Percentiles rank a stretch among this genome's conserved stretches.
Evolutionary conservation across 35 echinoderm and acorn worm genomes (phyloP).

Genomic region (Ptychodera flava): DNA sequence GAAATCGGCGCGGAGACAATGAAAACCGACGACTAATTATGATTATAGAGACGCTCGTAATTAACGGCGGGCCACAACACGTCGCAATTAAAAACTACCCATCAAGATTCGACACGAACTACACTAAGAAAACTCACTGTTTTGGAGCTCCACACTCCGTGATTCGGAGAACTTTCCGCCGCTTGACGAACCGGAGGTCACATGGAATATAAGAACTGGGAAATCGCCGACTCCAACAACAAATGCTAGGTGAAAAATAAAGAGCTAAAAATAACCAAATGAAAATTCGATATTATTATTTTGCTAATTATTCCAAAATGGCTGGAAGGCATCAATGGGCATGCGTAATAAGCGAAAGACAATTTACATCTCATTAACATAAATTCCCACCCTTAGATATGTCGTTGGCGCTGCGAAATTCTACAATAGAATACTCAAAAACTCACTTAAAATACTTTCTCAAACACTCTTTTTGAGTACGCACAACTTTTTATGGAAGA

Average conservation of each 20-base stretch:
- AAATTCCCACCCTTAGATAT: constrained; percentile 20
- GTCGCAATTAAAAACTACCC: neutral
- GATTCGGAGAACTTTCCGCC: neutral
- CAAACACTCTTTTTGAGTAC: neutral
- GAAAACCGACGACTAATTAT: neutral
- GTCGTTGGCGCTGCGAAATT: neutral
- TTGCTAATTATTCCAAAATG: constrained; percentile 35
- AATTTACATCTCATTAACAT: constrained; percentile 25
- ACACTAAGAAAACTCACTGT: constrained; percentile 1
- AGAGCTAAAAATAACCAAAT: constrained; percentile 2
- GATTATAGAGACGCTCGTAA: neutral
- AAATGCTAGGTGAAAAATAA: constrained; percentile 2
- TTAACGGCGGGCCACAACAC: neutral
- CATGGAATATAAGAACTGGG: neutral
- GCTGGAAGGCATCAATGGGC: constrained; percentile 25
- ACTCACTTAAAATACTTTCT: constrained; percentile 2
- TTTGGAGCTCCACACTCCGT: neutral
- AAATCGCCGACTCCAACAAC: neutral
- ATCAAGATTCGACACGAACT: neutral
- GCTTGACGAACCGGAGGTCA: neutral
- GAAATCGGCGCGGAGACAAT: neutral
- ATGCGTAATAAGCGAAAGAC: constrained; percentile 30
- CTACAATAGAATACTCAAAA: neutral
- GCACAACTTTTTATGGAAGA: neutral
- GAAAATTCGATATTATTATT: constrained; percentile 8